Evolutionary conservation across 2,888 invertebrate species (phyloP).

Genomic region (Acleris emargana): DNA sequence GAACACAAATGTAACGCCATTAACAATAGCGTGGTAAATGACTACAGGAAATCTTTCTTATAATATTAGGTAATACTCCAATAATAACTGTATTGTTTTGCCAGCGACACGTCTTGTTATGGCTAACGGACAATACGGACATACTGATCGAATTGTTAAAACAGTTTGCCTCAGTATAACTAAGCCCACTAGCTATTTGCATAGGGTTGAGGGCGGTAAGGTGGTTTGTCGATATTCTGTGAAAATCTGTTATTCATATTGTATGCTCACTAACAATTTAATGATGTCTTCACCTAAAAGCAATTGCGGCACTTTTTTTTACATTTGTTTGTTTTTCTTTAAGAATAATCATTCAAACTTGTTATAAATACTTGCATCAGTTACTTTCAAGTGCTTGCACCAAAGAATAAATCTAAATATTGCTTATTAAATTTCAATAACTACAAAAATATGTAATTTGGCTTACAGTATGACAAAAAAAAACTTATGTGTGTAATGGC

Average conservation of each 20-base stretch:
- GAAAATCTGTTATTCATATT: conserved; percentile 35
- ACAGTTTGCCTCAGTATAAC: too few species aligned
- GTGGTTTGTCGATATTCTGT: conserved; percentile 25
- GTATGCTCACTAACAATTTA: conserved; percentile 20
- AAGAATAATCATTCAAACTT: conserved; percentile 19
- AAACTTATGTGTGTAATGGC: conserved; percentile 70
- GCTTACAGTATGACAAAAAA: conserved; percentile 73
- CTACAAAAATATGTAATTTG: conserved; percentile 74
- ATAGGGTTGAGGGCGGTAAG: background rate
- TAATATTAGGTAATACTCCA: conserved; percentile 1
- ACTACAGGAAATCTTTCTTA: conserved; percentile 23
- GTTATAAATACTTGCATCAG: conserved; percentile 13
- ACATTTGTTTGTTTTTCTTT: conserved; percentile 23
- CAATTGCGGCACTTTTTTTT: conserved; percentile 9
- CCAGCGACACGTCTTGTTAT: background rate
- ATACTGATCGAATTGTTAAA: too few species aligned
- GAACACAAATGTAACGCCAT: conserved; percentile 11
- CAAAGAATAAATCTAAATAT: conserved; percentile 62
- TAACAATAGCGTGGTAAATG: conserved; percentile 17
- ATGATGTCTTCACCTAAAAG: conserved; percentile 16
- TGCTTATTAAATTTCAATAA: conserved; percentile 75
- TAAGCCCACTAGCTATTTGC: too few species aligned
- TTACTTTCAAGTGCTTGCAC: conserved; percentile 19
- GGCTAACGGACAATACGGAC: too few species aligned
- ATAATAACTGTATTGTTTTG: background rate